A percentile compares a stretch with the other conserved stretches of the same genome.
Conservation (phyloP, 2,888 invertebrate species). For the Miltochrista miniata region DNA sequence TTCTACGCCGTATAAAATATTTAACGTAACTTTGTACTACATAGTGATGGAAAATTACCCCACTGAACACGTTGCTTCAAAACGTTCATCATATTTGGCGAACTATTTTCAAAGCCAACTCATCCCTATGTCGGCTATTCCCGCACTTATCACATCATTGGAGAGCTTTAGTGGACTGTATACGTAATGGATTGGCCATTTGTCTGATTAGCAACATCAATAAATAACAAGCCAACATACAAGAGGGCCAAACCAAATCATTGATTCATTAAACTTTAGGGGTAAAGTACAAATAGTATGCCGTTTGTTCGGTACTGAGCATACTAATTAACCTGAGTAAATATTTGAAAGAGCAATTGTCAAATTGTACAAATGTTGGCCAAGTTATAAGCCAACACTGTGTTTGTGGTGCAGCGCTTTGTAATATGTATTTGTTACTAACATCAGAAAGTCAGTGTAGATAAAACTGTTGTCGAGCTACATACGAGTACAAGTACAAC, state of each 20-base stretch:
- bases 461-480: constrained; percentile 1
- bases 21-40: no score
- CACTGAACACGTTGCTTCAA: background rate
- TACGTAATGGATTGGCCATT: constrained; percentile 80
- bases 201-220: constrained; percentile 80
- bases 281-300: constrained; percentile 56
- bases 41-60: background rate
- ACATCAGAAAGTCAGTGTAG: background rate
- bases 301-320: constrained; percentile 53
- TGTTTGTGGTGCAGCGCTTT: constrained; percentile 16
- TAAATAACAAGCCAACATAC: constrained; percentile 70
- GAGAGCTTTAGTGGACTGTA: constrained; percentile 52
- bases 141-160: constrained; percentile 52
- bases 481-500: no score
- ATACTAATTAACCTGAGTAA: constrained; percentile 73
- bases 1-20: no score
- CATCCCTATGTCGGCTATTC: constrained; percentile 59
- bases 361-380: constrained; percentile 36
- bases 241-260: constrained; percentile 66
- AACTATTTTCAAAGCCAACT: constrained; percentile 39
- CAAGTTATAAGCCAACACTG: constrained; percentile 39
- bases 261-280: constrained; percentile 76
- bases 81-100: constrained; percentile 10
- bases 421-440: constrained; percentile 5
- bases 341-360: constrained; percentile 57